A percentile compares a stretch with the other conserved stretches of the same genome.
Conservation (phyloP, 2,888 invertebrate species). For the Parascotia fuliginaria region DNA sequence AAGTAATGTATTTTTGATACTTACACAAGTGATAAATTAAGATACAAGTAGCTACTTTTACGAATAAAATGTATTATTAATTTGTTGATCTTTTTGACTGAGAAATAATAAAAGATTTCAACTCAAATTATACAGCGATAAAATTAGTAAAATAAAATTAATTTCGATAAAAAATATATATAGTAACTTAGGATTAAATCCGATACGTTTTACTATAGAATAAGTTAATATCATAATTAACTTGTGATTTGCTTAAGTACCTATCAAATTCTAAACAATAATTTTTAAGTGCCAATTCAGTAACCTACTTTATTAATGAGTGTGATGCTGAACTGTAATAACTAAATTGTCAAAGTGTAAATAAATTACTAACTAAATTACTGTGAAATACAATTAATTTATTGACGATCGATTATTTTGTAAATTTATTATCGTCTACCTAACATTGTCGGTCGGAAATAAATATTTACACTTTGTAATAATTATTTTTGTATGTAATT, state of each 20-base stretch:
- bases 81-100: too few relatives aligned
- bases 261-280: slow-evolving; percentile 4
- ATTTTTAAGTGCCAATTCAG: slow-evolving; percentile 27
- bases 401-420: too few relatives aligned
- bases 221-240: slow-evolving; percentile 20
- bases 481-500: too few relatives aligned
- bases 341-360: not conserved
- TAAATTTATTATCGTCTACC: not conserved
- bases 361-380: too few relatives aligned
- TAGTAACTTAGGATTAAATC: slow-evolving; percentile 19
- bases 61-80: too few relatives aligned
- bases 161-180: not conserved
- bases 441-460: too few relatives aligned
- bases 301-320: too few relatives aligned
- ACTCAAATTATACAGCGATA: not conserved
- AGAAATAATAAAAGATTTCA: not conserved
- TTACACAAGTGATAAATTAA: too few relatives aligned
- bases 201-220: slow-evolving; percentile 2
- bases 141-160: not conserved
- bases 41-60: too few relatives aligned
- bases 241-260: not conserved
- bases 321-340: not conserved
- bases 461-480: too few relatives aligned
- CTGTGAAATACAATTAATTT: too few relatives aligned
- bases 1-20: too few relatives aligned